These are phyloP conservation scores for Orcinus orca DNA, from an alignment of 2,113 vertebrate species.

Conservation along the genomic window DNA sequence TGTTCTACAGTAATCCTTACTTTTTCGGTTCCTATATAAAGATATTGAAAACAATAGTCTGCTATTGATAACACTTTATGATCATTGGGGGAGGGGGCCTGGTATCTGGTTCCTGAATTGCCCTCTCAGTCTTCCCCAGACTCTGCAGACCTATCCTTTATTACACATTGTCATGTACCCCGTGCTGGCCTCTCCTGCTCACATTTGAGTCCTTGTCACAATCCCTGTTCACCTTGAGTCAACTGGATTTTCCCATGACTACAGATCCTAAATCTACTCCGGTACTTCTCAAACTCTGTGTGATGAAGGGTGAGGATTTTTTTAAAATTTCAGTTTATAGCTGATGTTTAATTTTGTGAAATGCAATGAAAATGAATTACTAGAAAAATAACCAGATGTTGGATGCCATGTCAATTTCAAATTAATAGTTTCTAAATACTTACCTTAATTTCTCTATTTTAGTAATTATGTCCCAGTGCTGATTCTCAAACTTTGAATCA, in stretches of 20 bases:
- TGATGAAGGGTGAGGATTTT: neutral
- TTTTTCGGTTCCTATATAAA: neutral
- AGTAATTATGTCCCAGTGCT: neutral
- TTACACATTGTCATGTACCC: neutral
- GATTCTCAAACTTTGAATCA: neutral
- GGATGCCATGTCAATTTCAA: neutral
- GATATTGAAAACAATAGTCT: neutral
- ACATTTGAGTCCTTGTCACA: rapidly evolving
- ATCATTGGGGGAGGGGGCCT: neutral
- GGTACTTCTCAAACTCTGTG: neutral
- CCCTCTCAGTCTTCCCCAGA: neutral
- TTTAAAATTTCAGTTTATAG: neutral
- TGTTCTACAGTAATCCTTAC: neutral
- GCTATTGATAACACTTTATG: neutral
- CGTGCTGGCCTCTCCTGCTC: neutral
- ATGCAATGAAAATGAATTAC: neutral
- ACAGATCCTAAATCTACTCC: neutral
- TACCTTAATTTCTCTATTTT: neutral
- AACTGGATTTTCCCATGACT: neutral
- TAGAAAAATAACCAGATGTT: neutral
- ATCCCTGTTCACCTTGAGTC: neutral
- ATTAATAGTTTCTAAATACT: neutral
- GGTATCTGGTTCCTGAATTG: neutral
- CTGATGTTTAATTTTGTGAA: neutral
- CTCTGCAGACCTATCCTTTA: neutral